phyloP scores from a whole-genome alignment of 2,113 vertebrate genomes.

The Bambusicola thoracicus region DNA sequence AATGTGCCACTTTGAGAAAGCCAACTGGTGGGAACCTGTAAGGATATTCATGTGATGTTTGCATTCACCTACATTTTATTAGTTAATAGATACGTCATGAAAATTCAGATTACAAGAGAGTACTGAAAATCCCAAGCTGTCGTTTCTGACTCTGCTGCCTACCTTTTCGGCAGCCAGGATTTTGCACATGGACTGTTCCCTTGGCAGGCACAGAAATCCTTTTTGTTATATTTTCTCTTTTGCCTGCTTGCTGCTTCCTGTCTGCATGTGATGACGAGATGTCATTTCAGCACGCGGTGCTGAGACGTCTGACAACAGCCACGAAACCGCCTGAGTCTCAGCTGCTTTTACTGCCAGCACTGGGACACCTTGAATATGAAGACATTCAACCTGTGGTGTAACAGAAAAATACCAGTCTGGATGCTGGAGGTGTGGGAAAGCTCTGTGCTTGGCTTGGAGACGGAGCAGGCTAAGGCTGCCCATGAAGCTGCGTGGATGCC shows the following conservation, averaged over 20 bases:
- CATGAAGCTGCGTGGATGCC: neutral
- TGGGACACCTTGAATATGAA: neutral
- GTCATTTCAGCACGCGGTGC: neutral
- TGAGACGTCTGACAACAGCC: conserved; percentile 58
- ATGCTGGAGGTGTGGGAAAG: neutral
- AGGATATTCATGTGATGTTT: neutral
- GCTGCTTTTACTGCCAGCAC: conserved; percentile 8
- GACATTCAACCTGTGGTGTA: neutral
- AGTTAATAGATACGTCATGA: neutral
- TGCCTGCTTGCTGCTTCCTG: conserved; percentile 46
- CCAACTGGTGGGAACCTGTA: neutral
- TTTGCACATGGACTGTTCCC: conserved; percentile 22
- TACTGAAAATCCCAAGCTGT: neutral
- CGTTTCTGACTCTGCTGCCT: neutral
- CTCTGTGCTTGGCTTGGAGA: rapidly evolving
- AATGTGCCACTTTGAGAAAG: neutral
- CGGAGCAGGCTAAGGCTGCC: neutral
- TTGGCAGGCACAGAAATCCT: conserved; percentile 34
- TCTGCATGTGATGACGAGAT: conserved; percentile 43
- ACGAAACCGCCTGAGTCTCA: neutral
- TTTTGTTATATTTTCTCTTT: conserved; percentile 59
- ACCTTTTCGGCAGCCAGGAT: conserved; percentile 20
- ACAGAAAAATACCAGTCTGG: neutral
- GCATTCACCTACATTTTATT: neutral
- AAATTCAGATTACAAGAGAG: neutral